Conservation (phyloP, 2,797 vertebrate species). For the Carcharodon carcharias region DNA sequence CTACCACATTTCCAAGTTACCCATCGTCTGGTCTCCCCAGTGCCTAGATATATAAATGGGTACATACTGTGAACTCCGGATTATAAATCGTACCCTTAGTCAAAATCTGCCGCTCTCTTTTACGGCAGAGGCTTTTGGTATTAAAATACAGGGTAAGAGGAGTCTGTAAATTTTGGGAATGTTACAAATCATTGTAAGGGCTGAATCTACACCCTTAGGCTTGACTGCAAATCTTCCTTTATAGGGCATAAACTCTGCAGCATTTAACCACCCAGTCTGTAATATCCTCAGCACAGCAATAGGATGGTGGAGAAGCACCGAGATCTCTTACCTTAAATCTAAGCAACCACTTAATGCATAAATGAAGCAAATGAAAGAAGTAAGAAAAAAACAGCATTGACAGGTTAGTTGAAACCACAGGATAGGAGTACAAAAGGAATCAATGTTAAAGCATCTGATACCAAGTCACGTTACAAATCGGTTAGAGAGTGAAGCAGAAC, state of each 20-base stretch:
- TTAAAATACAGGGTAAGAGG: neutral
- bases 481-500: slow-evolving; percentile 66
- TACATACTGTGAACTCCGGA: neutral
- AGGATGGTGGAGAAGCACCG: slow-evolving; percentile 61
- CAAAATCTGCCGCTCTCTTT: neutral
- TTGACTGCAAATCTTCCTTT: neutral
- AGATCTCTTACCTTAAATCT: slow-evolving; percentile 98
- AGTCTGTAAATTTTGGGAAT: neutral
- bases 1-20: neutral
- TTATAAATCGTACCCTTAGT: neutral
- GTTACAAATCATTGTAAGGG: neutral
- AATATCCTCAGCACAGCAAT: slow-evolving; percentile 44
- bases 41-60: neutral
- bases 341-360: slow-evolving; percentile 97
- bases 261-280: slow-evolving; percentile 28
- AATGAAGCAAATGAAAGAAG: slow-evolving; percentile 79
- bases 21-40: neutral
- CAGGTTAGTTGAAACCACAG: slow-evolving; percentile 72
- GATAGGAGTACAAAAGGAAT: slow-evolving; percentile 65
- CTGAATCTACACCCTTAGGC: neutral
- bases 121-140: neutral
- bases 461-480: slow-evolving; percentile 65
- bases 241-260: neutral
- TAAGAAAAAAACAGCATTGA: slow-evolving; percentile 70
- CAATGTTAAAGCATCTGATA: slow-evolving; percentile 66